Base-by-base conservation (phyloP, 2,113 vertebrate species). In the Aptenodytes forsteri region DNA sequence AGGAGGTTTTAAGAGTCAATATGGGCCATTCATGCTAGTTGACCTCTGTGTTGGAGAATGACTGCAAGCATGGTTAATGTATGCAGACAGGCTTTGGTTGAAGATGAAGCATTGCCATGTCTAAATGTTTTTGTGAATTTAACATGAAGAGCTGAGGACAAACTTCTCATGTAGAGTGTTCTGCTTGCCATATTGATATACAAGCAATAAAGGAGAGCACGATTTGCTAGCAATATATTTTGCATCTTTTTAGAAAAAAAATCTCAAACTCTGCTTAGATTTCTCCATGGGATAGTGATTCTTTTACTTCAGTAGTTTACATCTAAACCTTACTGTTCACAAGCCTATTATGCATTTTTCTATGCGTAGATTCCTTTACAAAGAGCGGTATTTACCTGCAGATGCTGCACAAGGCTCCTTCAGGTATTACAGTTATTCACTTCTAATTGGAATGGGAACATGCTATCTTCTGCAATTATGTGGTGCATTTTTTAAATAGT, bases 381-480 rank as follows among this genome's bases (percentile, higher is more conserved):
- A 89, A 82, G 20, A 82, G 58, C 2, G 1, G 5, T 72, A 79
- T 87, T 93, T 93, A 76, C 81, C 54, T 82, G 27, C 44, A 96
- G 88, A 79, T 65, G 40, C 55, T 79, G 38, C 77, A 79, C 27
- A 76, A 76, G 23, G 52, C 52, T 92, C 49, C 83, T 90, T 92
- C 72, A 95, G 61, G 73, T 92, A 95, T 84, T 92, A 52, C 62
- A 89, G 30, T 80, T 84, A 84, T 52, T 85, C 56, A 44, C 11
- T 64, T 89, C 83, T 92, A 82, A 91, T 61, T 92, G 89, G 72
- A 87, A 91, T 0, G 2, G 77, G 72, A 91, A 82, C 34, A 42
- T 58, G 27, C 34, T 76, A 58, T 76, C 91, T 95, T 82, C 91
- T 89, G 94, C 49, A 93, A 82, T 93, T 89, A 91, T 18, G 61